Percentiles rank a stretch among this genome's conserved stretches.
These are phyloP conservation scores for Xanthorhoe spadicearia DNA, from an alignment of 2,888 invertebrate genomes.

Conservation along the genomic window DNA sequence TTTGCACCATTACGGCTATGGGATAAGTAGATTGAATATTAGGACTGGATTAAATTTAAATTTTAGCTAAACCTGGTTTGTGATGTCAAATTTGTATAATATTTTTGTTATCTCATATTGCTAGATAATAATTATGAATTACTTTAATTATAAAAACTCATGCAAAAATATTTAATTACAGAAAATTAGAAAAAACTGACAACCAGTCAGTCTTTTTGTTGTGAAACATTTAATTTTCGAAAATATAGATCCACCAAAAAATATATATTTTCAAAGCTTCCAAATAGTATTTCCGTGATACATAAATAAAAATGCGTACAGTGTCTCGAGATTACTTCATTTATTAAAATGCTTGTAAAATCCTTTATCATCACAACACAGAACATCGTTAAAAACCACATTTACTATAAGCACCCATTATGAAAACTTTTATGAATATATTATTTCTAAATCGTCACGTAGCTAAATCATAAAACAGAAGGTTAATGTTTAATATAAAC, in stretches of 20 bases:
- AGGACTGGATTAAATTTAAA: not conserved
- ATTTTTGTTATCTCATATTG: too few relatives aligned
- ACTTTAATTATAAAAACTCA: too few relatives aligned
- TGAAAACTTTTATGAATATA: constrained; percentile 16
- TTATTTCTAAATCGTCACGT: constrained; percentile 41
- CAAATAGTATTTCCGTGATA: too few relatives aligned
- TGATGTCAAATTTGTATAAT: too few relatives aligned
- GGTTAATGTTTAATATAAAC: constrained; percentile 52
- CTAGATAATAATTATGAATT: too few relatives aligned
- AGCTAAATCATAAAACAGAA: constrained; percentile 48
- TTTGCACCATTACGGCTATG: not conserved
- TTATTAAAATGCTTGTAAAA: not conserved
- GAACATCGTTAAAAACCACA: not conserved
- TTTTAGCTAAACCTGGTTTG: not conserved
- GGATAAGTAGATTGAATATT: constrained; percentile 2
- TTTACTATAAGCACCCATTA: not conserved
- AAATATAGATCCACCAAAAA: too few relatives aligned
- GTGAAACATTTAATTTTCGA: too few relatives aligned
- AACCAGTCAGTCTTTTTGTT: too few relatives aligned
- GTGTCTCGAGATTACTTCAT: not conserved
- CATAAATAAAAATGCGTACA: not conserved
- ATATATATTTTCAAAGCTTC: too few relatives aligned
- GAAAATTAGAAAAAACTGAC: too few relatives aligned
- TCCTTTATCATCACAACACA: not conserved
- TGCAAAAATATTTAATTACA: too few relatives aligned